phyloP scores from a whole-genome alignment of 2,888 invertebrate species.

The Cosmopolites sordidus region DNA sequence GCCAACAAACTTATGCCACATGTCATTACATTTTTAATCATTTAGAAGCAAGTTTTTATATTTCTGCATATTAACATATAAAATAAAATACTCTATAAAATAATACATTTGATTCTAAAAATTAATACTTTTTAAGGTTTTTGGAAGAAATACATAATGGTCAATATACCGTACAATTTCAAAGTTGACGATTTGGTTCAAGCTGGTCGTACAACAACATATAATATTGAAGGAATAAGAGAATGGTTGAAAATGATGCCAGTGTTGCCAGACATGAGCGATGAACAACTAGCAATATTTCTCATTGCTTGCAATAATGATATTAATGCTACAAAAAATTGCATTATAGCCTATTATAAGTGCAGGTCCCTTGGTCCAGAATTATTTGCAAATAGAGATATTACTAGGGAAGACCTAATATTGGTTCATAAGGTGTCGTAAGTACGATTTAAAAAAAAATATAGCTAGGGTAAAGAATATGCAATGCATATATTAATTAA shows the following conservation, averaged over 20 bases:
- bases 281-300: constrained; percentile 62
- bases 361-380: constrained; percentile 58
- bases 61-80: too few relatives aligned
- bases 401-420: constrained; percentile 44
- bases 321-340: constrained; percentile 55
- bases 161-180: constrained; percentile 26
- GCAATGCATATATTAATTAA: too few relatives aligned
- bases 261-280: constrained; percentile 45
- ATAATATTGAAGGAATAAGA: constrained; percentile 37
- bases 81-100: too few relatives aligned
- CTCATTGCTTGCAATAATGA: constrained; percentile 62
- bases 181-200: constrained; percentile 31
- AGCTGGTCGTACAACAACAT: constrained; percentile 29
- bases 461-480: too few relatives aligned
- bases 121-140: too few relatives aligned
- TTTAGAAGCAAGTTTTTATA: too few relatives aligned
- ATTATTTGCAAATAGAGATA: constrained; percentile 57
- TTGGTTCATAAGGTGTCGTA: constrained; percentile 53
- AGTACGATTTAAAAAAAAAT: too few relatives aligned
- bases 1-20: too few relatives aligned
- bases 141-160: too few relatives aligned
- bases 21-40: too few relatives aligned
- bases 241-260: constrained; percentile 34
- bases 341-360: constrained; percentile 61
- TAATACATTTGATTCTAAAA: too few relatives aligned